Evolutionary conservation across 2,888 invertebrate species (phyloP), one percentile per base, ranked within the genome.

Genomic region (Drosophila paracracens): DNA sequence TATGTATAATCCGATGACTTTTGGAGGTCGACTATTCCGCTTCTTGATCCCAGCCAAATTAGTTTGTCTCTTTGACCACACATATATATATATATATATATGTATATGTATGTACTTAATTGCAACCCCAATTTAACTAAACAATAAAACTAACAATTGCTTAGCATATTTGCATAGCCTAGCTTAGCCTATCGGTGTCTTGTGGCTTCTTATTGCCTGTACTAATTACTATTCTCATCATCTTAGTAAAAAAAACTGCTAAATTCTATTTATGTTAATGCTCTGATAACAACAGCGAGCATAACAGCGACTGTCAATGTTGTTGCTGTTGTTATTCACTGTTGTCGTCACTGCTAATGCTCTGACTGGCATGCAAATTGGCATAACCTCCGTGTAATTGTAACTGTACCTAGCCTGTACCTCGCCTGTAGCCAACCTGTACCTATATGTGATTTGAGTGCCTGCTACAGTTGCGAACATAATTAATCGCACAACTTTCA

Each of bases 291-390:
- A 27, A 38, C 54, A 43, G 43, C 2, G 2, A 31, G 7, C 46
- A 8, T 43, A 43, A 57, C 43, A 43, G 16, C 29, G 40, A 57
- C 36, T 62, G 33, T 35, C 43, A n/a, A 21, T 51, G 36, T 33
- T 67, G 29, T 46, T 52, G 25, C 46, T 67, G 40, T 46, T 60
- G 40, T 33, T 58, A 35, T 31, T 43, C 13, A 33, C 38, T 70
- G 50, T 54, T 62, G 63, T 56, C 66, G 54, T 29, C 52, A 43
- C 11, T 51, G 31, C 21, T 59, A 57, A 11, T 68, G 51, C 43
- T 38, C 27, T 54, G 66, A 58, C 69, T 74, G 64, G 78, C 72
- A 86, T 81, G 77, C 76, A 83, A 83, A 86, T 81, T 81, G 85
- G 83, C 76, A 76, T 76, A 81, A 76, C 67, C 56, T 65, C 64